Evolutionary conservation across 2,113 vertebrate species (phyloP), one percentile per base, ranked within the genome.

Genomic region (Castor canadensis): DNA sequence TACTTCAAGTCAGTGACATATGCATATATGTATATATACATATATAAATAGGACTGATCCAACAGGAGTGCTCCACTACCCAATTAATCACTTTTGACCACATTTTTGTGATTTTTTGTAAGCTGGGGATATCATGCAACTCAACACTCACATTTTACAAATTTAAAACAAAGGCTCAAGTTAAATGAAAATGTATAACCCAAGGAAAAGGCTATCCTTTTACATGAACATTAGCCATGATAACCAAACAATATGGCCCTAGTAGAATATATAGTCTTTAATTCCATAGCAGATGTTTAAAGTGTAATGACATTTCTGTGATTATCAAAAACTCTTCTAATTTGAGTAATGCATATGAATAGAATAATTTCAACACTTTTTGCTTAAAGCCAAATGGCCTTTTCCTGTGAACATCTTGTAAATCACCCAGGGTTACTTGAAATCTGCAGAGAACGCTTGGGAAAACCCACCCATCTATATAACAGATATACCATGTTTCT

Each of bases 351-450:
- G 10, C 43, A 32, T 15, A 38, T 71, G 35, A 52, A 89, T 92
- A 89, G 85, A 89, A 82, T 40, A 30, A 86, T 82, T 73, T 73
- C 52, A 84, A 79, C 9, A 13, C 49, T 89, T 85, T 87, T 89
- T 84, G 30, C 24, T 60, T 67, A 13, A 86, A 96, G 75, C 17
- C 52, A 45, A 45, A 60, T 69, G 4, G 58, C 13, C 7, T 38
- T 77, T 92, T 79, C 72, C 56, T 92, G 6, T 30, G 9, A 22
- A 26, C 28, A 49, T 47, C 16, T 26, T 66, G 7, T 28, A 76
- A 67, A 49, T 22, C 5, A 24, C n/a, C 20, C 38, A 20, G 9
- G 24, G 43, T 2, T 40, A 32, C 19, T 10, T 35, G 58, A 80
- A 54, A 12, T 52, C 52, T 93, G 11, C 24, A 90, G 22, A 58